phyloP scores from a whole-genome alignment of 37 sponge, comb jelly and placozoan genomes.

The Eunapius fragilis region DNA sequence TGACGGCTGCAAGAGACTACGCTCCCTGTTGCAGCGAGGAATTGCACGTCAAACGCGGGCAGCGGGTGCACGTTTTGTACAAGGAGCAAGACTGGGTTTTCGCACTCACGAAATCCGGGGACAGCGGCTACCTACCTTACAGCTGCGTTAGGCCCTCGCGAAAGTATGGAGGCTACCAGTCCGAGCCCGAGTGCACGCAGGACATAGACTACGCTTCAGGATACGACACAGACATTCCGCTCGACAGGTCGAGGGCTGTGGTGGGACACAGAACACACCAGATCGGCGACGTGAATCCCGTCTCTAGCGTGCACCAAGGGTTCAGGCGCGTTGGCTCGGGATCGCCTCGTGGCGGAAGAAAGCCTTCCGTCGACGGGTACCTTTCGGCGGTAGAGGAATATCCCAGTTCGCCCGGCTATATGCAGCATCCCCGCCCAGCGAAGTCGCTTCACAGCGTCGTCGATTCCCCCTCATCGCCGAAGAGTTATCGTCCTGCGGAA shows the following conservation, averaged over 20 bases:
- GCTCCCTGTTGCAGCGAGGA: conserved; percentile 78
- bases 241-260: neutral
- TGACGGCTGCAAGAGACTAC: conserved; percentile 81
- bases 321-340: conserved; percentile 26
- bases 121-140: conserved; percentile 74
- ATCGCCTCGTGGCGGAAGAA: neutral
- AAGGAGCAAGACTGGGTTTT: conserved; percentile 84
- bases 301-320: conserved; percentile 40
- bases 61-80: conserved; percentile 78
- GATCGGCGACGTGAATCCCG: conserved; percentile 27
- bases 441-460: conserved; percentile 43
- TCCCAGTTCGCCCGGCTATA: neutral
- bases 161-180: conserved; percentile 77
- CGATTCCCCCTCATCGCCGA: neutral
- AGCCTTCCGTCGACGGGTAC: conserved; percentile 27
- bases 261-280: conserved; percentile 8
- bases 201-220: conserved; percentile 48
- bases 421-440: conserved; percentile 19
- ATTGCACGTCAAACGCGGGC: conserved; percentile 72
- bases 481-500: conserved; percentile 28
- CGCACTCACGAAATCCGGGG: conserved; percentile 75
- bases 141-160: conserved; percentile 70
- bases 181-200: conserved; percentile 58
- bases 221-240: conserved; percentile 74
- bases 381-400: conserved; percentile 54